Evolutionary conservation across 2,113 vertebrate species (phyloP).

Genomic region (Tragelaphus imberbis): DNA sequence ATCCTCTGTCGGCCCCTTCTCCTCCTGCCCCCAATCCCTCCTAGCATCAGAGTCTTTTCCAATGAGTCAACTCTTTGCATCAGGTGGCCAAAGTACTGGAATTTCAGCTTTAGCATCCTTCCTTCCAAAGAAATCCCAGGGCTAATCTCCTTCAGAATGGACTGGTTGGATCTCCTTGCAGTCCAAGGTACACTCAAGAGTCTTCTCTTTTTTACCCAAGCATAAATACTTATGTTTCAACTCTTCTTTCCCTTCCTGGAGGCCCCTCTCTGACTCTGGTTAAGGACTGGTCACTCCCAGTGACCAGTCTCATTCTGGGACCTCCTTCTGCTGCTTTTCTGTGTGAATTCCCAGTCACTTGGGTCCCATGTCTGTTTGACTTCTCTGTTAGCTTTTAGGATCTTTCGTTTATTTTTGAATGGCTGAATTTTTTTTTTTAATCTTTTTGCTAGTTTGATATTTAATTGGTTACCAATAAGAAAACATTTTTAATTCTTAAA

Average conservation of each 20-base stretch:
- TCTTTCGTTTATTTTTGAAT: neutral
- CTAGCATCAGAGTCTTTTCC: too few species aligned
- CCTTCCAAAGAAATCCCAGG: too few species aligned
- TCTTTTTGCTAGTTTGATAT: neutral
- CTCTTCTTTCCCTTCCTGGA: neutral
- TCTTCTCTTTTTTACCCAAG: neutral
- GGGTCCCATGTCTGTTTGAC: neutral
- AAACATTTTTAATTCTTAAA: conserved; percentile 2
- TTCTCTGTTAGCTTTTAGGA: neutral
- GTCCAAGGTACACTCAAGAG: too few species aligned
- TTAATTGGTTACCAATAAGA: neutral
- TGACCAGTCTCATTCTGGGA: neutral
- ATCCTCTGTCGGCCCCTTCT: too few species aligned
- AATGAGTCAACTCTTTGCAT: too few species aligned
- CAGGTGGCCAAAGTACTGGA: too few species aligned
- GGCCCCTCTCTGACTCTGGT: neutral
- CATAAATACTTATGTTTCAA: neutral
- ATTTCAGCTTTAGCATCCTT: too few species aligned
- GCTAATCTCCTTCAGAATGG: too few species aligned
- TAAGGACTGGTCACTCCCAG: neutral
- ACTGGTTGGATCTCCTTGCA: too few species aligned
- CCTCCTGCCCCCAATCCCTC: too few species aligned
- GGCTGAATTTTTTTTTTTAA: neutral
- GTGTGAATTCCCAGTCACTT: neutral
- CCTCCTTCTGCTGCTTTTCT: neutral